These are phyloP conservation scores for Alosa sapidissima DNA, from an alignment of 2,797 vertebrate species.

Conservation along the genomic window DNA sequence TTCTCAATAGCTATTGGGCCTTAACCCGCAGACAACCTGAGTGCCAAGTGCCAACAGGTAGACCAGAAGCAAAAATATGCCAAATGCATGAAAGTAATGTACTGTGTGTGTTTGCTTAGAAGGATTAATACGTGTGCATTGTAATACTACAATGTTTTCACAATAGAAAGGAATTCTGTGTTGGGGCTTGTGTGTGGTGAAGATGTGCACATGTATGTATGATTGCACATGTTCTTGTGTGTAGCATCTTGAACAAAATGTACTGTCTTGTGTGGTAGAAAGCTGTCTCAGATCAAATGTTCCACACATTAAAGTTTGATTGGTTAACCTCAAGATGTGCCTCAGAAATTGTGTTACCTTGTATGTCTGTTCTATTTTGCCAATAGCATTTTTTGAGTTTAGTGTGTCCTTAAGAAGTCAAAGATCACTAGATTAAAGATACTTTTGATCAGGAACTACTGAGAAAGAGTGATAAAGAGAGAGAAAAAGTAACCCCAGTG, in stretches of 20 bases:
- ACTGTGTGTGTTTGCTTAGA: neutral
- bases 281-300: neutral
- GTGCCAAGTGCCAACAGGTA: neutral
- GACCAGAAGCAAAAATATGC: neutral
- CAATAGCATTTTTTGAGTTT: neutral
- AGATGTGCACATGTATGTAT: neutral
- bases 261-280: neutral
- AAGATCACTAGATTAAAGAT: neutral
- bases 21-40: neutral
- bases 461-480: neutral
- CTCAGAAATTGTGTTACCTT: no score
- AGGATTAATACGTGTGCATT: neutral
- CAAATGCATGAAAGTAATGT: neutral
- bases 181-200: neutral
- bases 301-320: neutral
- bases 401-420: slow-evolving; percentile 8
- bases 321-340: no score
- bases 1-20: neutral
- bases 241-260: neutral
- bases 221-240: no score
- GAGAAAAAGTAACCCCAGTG: neutral
- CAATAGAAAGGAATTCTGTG: neutral
- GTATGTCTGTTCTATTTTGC: neutral
- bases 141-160: neutral
- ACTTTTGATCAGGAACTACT: neutral